phyloP scores from a whole-genome alignment of 2,113 vertebrate species.

The Patagioenas fasciata region DNA sequence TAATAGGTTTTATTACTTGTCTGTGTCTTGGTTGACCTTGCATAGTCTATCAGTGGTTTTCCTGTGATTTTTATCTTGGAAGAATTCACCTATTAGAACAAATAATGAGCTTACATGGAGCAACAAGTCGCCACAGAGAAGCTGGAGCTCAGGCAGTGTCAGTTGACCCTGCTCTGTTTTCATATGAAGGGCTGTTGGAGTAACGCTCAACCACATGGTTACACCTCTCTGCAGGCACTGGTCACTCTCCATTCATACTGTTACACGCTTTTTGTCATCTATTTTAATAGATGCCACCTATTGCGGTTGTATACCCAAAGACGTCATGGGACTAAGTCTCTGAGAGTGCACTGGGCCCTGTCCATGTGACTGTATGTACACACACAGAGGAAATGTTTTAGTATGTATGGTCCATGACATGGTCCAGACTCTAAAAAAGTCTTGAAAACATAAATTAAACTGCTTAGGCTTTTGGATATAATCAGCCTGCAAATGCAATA shows the following conservation, averaged over 20 bases:
- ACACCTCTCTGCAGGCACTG: neutral
- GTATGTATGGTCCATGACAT: neutral
- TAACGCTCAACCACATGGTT: neutral
- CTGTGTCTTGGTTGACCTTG: neutral
- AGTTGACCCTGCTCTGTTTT: neutral
- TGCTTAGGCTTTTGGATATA: neutral
- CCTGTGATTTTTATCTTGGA: neutral
- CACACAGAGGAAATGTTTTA: neutral
- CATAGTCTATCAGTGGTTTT: neutral
- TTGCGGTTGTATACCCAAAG: neutral
- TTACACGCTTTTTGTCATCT: neutral
- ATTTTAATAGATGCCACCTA: neutral
- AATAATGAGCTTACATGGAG: neutral
- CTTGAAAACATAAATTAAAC: neutral
- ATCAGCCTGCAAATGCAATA: neutral
- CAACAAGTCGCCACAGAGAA: neutral
- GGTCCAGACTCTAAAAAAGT: neutral
- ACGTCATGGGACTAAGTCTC: fast-evolving
- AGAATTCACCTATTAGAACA: neutral
- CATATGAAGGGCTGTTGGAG: fast-evolving
- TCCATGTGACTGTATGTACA: neutral
- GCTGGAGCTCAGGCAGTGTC: neutral
- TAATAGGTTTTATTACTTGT: neutral
- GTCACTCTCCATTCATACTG: neutral
- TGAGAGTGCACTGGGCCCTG: fast-evolving